These are phyloP conservation scores for Camponotus pennsylvanicus DNA, from an alignment of 1,140 invertebrate species.

Conservation along the genomic window DNA sequence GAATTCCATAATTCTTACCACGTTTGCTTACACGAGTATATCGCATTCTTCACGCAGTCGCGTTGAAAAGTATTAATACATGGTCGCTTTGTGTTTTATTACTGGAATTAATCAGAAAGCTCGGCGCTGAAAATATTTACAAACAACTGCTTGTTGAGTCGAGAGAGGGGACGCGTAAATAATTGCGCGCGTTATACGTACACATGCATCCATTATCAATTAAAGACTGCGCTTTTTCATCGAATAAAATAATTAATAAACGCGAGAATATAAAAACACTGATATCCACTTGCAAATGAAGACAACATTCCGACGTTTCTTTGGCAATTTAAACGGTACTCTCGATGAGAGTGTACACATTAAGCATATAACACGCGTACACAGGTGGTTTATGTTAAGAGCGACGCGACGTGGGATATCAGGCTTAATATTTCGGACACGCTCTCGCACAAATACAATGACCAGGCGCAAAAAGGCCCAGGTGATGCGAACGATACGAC, in stretches of 20 bases:
- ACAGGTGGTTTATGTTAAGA: constrained; percentile 59
- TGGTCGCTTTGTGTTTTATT: constrained; percentile 10
- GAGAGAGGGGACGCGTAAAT: constrained; percentile 15
- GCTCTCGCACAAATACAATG: constrained; percentile 81
- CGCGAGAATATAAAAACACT: neutral
- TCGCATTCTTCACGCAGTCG: neutral
- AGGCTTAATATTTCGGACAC: constrained; percentile 82
- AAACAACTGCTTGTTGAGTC: constrained; percentile 26
- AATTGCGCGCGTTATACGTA: neutral
- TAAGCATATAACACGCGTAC: constrained; percentile 4
- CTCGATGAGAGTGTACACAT: neutral
- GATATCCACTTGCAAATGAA: neutral
- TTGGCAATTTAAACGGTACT: neutral
- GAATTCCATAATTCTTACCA: constrained; percentile 8
- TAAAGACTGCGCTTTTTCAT: neutral
- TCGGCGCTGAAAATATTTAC: constrained; percentile 24
- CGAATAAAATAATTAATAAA: constrained; percentile 13
- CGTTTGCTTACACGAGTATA: neutral
- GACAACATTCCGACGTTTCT: neutral
- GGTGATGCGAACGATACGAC: constrained; percentile 71
- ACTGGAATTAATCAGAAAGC: constrained; percentile 18
- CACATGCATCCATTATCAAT: neutral
- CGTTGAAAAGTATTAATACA: constrained; percentile 41
- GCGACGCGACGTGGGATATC: neutral
- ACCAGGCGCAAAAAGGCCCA: constrained; percentile 79